phyloP scores from a whole-genome alignment of 1,140 invertebrate species.

The Euura lappo region DNA sequence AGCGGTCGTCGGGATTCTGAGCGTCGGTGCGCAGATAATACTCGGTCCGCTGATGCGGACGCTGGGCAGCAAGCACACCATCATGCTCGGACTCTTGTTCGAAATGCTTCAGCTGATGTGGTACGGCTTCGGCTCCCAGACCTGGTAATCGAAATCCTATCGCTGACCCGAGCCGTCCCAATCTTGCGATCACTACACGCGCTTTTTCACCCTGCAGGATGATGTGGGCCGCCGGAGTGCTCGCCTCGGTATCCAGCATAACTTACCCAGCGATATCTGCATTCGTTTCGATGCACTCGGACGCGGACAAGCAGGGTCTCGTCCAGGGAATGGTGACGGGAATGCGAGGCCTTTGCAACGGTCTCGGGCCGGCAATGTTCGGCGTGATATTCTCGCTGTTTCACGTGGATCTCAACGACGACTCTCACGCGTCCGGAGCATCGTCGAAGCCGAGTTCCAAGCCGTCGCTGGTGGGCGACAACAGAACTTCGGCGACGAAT shows the following conservation, averaged over 20 bases:
- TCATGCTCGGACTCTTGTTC: slow-evolving; percentile 94
- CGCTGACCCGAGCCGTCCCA: background rate
- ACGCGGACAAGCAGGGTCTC: slow-evolving; percentile 95
- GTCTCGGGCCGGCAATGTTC: slow-evolving; percentile 85
- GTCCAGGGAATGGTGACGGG: slow-evolving; percentile 99
- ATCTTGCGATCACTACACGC: background rate
- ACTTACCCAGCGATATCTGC: slow-evolving; percentile 99
- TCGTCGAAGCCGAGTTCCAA: slow-evolving; percentile 34
- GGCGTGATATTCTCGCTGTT: slow-evolving; percentile 99
- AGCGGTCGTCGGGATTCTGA: slow-evolving; percentile 94
- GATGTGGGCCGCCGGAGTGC: slow-evolving; percentile 97
- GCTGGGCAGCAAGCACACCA: slow-evolving; percentile 95
- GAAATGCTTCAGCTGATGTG: slow-evolving; percentile 97
- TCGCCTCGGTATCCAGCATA: slow-evolving; percentile 93
- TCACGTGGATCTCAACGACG: slow-evolving; percentile 94
- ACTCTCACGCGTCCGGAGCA: slow-evolving; percentile 36
- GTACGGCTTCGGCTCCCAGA: slow-evolving; percentile 92
- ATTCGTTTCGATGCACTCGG: slow-evolving; percentile 96
- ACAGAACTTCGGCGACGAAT: slow-evolving; percentile 55
- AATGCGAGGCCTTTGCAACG: slow-evolving; percentile 89
- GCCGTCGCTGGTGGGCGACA: slow-evolving; percentile 53
- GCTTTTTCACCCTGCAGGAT: slow-evolving; percentile 71
- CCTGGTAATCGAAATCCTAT: slow-evolving; percentile 65
- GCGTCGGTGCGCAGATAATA: slow-evolving; percentile 93
- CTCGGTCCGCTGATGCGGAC: slow-evolving; percentile 90